These are phyloP conservation scores for Dolichomitus sp. DNA, from an alignment of 2,888 invertebrate genomes.

Conservation along the genomic window DNA sequence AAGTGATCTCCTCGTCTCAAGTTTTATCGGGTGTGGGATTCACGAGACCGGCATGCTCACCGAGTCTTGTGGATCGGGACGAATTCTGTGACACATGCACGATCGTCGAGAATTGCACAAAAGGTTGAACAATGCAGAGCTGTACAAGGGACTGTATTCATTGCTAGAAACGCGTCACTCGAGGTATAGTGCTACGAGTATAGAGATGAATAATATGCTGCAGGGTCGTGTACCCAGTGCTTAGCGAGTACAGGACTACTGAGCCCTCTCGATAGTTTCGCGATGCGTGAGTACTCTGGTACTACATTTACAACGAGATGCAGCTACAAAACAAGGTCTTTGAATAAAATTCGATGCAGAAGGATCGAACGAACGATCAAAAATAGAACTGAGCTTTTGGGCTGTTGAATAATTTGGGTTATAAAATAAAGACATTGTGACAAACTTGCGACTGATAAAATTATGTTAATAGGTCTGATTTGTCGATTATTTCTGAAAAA, in stretches of 20 bases:
- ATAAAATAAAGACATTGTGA: not conserved
- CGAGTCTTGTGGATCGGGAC: not conserved
- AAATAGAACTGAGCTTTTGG: not conserved
- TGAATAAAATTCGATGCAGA: not conserved
- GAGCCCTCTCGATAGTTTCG: slow-evolving; percentile 58
- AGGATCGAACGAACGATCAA: not conserved
- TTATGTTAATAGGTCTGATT: not conserved
- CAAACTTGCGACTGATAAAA: not conserved
- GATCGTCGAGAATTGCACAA: slow-evolving; percentile 77
- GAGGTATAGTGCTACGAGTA: slow-evolving; percentile 27
- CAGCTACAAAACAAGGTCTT: not conserved
- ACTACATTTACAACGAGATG: slow-evolving; percentile 36
- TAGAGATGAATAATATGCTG: slow-evolving; percentile 65
- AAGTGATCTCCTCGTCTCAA: slow-evolving; percentile 3
- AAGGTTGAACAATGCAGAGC: slow-evolving; percentile 79
- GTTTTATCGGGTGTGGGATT: slow-evolving; percentile 27
- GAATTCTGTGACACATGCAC: slow-evolving; percentile 69
- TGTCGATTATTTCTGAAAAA: not conserved
- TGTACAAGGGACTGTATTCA: slow-evolving; percentile 36
- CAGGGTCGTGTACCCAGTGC: slow-evolving; percentile 72
- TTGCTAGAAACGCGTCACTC: slow-evolving; percentile 37
- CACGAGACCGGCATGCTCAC: not conserved
- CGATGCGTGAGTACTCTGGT: slow-evolving; percentile 57
- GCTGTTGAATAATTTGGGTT: not conserved
- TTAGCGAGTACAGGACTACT: slow-evolving; percentile 66